Conservation (phyloP, 2,113 vertebrate species). For the Chroicocephalus ridibundus region DNA sequence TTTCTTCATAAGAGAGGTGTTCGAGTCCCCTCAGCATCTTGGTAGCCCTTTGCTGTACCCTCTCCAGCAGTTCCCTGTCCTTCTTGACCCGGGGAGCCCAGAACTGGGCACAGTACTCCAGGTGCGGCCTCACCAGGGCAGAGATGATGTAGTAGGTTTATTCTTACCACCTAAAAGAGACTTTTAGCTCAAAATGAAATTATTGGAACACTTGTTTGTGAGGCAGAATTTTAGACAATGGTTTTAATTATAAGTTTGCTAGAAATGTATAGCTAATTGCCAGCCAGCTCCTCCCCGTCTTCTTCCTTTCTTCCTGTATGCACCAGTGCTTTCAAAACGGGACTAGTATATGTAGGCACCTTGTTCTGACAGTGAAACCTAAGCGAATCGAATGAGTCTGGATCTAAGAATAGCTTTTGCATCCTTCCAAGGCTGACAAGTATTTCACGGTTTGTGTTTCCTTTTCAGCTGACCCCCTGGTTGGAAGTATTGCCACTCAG, state of each 20-base stretch:
- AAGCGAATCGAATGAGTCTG: not conserved
- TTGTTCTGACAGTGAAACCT: not conserved
- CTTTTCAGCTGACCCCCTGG: slow-evolving; percentile 91
- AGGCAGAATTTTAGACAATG: not conserved
- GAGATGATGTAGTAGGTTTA: not conserved
- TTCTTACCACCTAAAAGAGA: not conserved
- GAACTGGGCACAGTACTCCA: no score
- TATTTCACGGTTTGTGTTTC: slow-evolving; percentile 54
- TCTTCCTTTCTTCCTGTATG: not conserved
- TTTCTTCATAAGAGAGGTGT: no score
- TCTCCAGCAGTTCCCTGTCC: no score
- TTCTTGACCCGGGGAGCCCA: no score
- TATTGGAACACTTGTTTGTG: not conserved
- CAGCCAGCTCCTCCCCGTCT: not conserved
- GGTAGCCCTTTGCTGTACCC: no score
- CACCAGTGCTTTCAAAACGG: not conserved
- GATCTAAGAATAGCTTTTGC: not conserved
- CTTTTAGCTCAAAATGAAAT: not conserved
- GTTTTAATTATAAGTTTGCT: not conserved
- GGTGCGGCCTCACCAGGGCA: no score
- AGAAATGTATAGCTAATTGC: not conserved
- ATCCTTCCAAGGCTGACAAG: not conserved
- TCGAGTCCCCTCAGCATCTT: no score
- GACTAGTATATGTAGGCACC: not conserved
- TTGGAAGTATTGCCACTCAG: slow-evolving; percentile 96